Conservation (phyloP, 2,797 vertebrate species). For the Choloepus didactylus region DNA sequence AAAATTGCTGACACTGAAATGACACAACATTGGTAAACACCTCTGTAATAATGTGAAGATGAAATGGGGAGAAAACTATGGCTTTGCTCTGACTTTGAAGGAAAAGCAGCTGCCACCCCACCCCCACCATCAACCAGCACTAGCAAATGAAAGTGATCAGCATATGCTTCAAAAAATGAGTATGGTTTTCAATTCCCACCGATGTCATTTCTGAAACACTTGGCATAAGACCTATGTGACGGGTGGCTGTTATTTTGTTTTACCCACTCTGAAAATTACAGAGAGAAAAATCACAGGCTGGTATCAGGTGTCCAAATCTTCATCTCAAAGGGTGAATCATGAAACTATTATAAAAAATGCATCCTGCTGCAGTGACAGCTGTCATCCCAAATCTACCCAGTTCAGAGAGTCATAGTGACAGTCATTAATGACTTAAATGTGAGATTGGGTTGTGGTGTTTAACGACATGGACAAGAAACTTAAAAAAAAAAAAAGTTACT, state of each 20-base stretch:
- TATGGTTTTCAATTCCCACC: conserved; percentile 68
- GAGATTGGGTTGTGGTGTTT: conserved; percentile 69
- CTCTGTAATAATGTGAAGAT: not conserved
- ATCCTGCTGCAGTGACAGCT: conserved; percentile 83
- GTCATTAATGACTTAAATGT: conserved; percentile 76
- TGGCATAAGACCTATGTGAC: conserved; percentile 69
- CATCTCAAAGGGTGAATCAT: conserved; percentile 81
- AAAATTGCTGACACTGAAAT: conserved; percentile 13
- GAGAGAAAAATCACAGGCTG: conserved; percentile 75
- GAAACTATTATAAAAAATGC: conserved; percentile 84
- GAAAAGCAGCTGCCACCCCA: not conserved
- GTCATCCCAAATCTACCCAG: conserved; percentile 74
- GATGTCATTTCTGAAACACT: conserved; percentile 77
- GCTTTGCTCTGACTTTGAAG: conserved; percentile 28
- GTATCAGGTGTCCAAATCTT: conserved; percentile 82
- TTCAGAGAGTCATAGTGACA: conserved; percentile 62
- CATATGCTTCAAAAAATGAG: not conserved
- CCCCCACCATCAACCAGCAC: not conserved
- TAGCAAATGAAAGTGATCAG: conserved; percentile 67
- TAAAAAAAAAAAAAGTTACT: conserved; percentile 64
- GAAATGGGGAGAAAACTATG: not conserved
- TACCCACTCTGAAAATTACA: conserved; percentile 83
- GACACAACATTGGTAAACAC: not conserved
- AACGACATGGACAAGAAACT: conserved; percentile 72
- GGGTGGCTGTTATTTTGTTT: conserved; percentile 79